phyloP scores from a whole-genome alignment of 1,140 invertebrate species.

The Rhizoglyphus robini region DNA sequence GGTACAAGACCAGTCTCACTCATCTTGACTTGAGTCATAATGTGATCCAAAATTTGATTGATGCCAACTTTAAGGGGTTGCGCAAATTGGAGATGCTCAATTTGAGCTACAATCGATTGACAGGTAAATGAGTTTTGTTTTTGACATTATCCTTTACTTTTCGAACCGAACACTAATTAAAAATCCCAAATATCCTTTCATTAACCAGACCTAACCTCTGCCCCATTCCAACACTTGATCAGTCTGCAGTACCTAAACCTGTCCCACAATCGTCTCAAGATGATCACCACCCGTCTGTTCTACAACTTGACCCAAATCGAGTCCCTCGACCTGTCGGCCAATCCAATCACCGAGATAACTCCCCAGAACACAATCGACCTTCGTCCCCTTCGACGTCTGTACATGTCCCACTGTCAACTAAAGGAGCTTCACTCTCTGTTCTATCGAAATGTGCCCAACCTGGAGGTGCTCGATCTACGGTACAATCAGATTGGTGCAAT shows the following conservation, averaged over 20 bases:
- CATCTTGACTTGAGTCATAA: conserved; percentile 38
- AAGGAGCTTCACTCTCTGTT: conserved; percentile 27
- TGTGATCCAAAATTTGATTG: conserved; percentile 30
- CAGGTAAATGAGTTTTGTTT: not conserved
- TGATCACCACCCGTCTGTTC: conserved; percentile 53
- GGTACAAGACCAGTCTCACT: conserved; percentile 33
- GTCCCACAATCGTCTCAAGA: conserved; percentile 50
- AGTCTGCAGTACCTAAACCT: conserved; percentile 50
- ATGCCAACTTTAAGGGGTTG: conserved; percentile 10
- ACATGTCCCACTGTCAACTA: conserved; percentile 38
- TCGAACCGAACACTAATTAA: not conserved
- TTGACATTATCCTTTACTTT: not conserved
- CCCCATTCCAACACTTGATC: conserved; percentile 51
- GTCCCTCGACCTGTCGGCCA: conserved; percentile 54
- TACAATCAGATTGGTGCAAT: conserved; percentile 56
- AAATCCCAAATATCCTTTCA: conserved; percentile 18
- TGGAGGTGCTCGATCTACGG: conserved; percentile 27
- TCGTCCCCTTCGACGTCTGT: conserved; percentile 45
- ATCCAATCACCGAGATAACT: conserved; percentile 56
- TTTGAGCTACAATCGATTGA: not conserved
- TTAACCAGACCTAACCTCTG: conserved; percentile 40
- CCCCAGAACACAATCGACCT: conserved; percentile 34
- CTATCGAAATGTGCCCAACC: conserved; percentile 27
- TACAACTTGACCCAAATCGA: conserved; percentile 49
- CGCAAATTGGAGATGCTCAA: not conserved